Evolutionary conservation across 2,888 invertebrate species (phyloP).

Genomic region (Zygogramma bicolorata): DNA sequence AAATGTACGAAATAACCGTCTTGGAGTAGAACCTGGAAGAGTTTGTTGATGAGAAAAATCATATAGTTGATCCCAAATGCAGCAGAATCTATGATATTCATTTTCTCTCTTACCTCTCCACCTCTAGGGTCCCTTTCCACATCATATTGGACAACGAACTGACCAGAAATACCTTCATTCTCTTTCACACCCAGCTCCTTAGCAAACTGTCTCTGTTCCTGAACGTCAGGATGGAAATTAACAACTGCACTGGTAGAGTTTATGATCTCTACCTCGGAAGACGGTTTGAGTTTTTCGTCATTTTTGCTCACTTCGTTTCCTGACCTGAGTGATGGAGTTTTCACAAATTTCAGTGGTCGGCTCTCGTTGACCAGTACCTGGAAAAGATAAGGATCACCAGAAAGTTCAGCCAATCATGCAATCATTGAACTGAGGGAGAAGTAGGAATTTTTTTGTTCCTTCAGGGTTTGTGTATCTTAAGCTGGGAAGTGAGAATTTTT

Average conservation of each 20-base stretch:
- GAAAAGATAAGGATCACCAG: too few species aligned
- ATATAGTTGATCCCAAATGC: too few species aligned
- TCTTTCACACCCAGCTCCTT: constrained; percentile 60
- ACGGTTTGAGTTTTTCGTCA: constrained; percentile 65
- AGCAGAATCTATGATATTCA: too few species aligned
- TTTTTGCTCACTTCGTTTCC: constrained; percentile 39
- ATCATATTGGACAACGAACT: constrained; percentile 80
- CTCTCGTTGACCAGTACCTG: constrained; percentile 73
- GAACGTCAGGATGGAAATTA: constrained; percentile 71
- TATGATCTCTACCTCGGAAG: constrained; percentile 54
- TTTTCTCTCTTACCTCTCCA: constrained; percentile 69
- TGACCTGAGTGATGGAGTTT: constrained; percentile 35
- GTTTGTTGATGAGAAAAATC: too few species aligned
- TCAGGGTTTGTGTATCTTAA: too few species aligned
- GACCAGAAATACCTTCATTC: constrained; percentile 71
- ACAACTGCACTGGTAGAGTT: constrained; percentile 61
- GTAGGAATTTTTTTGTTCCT: too few species aligned
- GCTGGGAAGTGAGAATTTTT: too few species aligned
- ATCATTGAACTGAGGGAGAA: too few species aligned
- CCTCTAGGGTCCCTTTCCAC: constrained; percentile 72
- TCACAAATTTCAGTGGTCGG: constrained; percentile 68
- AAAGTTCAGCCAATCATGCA: too few species aligned
- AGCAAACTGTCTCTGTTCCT: constrained; percentile 70
- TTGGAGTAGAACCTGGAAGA: constrained; percentile 70
- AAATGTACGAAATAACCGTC: constrained; percentile 84